These are phyloP conservation scores for Crepidodera aurea DNA, from an alignment of 2,888 invertebrate genomes.

Conservation along the genomic window DNA sequence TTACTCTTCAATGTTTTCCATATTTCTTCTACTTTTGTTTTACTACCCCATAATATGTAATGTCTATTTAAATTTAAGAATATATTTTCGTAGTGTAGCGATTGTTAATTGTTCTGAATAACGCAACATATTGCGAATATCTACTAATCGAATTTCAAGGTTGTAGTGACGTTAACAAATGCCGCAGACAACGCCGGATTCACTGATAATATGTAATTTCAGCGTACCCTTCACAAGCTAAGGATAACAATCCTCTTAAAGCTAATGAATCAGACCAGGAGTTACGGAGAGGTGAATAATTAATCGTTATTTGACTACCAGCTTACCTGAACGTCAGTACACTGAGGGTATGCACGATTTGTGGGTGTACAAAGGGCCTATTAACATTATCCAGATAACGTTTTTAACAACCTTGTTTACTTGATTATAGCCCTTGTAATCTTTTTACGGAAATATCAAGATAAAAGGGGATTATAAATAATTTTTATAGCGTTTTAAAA, in stretches of 20 bases:
- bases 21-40: no score
- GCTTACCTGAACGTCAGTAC: conserved; percentile 25
- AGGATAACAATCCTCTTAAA: conserved; percentile 30
- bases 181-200: conserved; percentile 2
- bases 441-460: neutral
- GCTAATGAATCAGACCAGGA: conserved; percentile 27
- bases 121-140: neutral
- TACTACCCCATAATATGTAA: no score
- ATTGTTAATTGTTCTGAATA: no score
- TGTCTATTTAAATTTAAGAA: no score
- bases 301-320: conserved; percentile 29
- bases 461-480: neutral
- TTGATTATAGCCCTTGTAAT: conserved; percentile 11
- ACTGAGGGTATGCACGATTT: conserved; percentile 14
- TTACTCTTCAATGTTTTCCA: no score
- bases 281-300: conserved; percentile 22
- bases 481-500: no score
- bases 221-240: conserved; percentile 17
- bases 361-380: conserved; percentile 20
- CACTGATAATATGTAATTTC: conserved; percentile 24
- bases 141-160: neutral
- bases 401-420: conserved; percentile 18
- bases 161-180: neutral
- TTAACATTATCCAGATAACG: conserved; percentile 19
- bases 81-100: no score